Conservation (phyloP, 2,888 invertebrate genomes). For the Dyspetes luteomarginatus region DNA sequence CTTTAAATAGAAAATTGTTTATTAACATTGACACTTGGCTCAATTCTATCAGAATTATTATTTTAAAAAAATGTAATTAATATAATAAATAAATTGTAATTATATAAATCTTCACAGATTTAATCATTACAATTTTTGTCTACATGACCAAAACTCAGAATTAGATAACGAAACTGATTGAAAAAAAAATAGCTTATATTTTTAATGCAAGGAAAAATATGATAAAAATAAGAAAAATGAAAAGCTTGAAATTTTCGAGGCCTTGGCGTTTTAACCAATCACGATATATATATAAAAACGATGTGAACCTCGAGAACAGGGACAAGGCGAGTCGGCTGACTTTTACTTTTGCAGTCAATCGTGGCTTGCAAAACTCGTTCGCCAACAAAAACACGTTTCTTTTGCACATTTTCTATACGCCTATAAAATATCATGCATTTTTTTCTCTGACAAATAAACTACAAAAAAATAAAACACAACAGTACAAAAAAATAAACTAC, state of each 20-base stretch:
- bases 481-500: background rate
- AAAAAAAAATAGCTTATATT: too few species aligned
- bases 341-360: slow-evolving; percentile 79
- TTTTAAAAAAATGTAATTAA: background rate
- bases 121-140: background rate
- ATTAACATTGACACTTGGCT: background rate
- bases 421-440: slow-evolving; percentile 8
- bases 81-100: too few species aligned
- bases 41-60: background rate
- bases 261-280: slow-evolving; percentile 60
- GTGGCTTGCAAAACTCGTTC: slow-evolving; percentile 47
- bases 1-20: slow-evolving; percentile 79
- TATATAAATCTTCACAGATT: too few species aligned
- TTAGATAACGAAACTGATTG: too few species aligned
- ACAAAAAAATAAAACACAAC: background rate
- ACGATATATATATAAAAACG: slow-evolving; percentile 24
- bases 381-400: slow-evolving; percentile 50
- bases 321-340: slow-evolving; percentile 78
- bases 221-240: too few species aligned
- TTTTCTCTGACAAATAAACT: background rate
- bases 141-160: background rate
- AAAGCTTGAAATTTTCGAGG: too few species aligned
- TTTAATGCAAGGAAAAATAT: background rate
- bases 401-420: slow-evolving; percentile 34
- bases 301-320: slow-evolving; percentile 71